phyloP scores from a whole-genome alignment of 2,888 invertebrate genomes.

The Watsonalla binaria region DNA sequence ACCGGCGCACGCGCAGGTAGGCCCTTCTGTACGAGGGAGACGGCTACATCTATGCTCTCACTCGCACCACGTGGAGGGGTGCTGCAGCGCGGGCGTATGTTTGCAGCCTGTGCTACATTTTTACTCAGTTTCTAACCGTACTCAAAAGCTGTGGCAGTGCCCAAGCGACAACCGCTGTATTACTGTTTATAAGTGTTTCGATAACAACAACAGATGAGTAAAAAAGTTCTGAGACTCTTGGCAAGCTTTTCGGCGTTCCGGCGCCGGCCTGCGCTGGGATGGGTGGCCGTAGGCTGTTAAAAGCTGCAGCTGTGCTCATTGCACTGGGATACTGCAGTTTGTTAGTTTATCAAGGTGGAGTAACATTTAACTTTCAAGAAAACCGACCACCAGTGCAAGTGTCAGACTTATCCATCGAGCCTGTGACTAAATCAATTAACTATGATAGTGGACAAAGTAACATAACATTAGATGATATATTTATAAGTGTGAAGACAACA shows the following conservation, averaged over 20 bases:
- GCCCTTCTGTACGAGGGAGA: slow-evolving; percentile 35
- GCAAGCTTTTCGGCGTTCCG: slow-evolving; percentile 53
- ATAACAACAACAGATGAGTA: slow-evolving; percentile 70
- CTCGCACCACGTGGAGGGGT: slow-evolving; percentile 70
- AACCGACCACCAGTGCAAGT: slow-evolving; percentile 65
- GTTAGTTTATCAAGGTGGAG: slow-evolving; percentile 80
- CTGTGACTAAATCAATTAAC: slow-evolving; percentile 69
- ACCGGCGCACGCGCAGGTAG: slow-evolving; percentile 74
- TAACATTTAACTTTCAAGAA: slow-evolving; percentile 71
- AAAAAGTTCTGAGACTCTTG: slow-evolving; percentile 50
- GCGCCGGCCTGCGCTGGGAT: slow-evolving; percentile 64
- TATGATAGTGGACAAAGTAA: slow-evolving; percentile 69
- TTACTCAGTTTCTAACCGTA: slow-evolving; percentile 78
- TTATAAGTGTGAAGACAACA: slow-evolving; percentile 97
- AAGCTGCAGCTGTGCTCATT: slow-evolving; percentile 71
- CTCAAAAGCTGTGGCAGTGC: slow-evolving; percentile 40
- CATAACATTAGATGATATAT: slow-evolving; percentile 90
- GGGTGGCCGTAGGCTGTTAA: slow-evolving; percentile 69
- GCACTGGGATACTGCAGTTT: slow-evolving; percentile 80
- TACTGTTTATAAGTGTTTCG: slow-evolving; percentile 57
- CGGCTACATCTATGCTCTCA: slow-evolving; percentile 33
- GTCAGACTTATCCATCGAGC: slow-evolving; percentile 66
- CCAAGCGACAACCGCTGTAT: slow-evolving; percentile 24
- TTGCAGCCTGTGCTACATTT: slow-evolving; percentile 75
- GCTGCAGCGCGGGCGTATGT: slow-evolving; percentile 63